phyloP scores from a whole-genome alignment of 2,888 invertebrate species.

The Spisula subtruncata region DNA sequence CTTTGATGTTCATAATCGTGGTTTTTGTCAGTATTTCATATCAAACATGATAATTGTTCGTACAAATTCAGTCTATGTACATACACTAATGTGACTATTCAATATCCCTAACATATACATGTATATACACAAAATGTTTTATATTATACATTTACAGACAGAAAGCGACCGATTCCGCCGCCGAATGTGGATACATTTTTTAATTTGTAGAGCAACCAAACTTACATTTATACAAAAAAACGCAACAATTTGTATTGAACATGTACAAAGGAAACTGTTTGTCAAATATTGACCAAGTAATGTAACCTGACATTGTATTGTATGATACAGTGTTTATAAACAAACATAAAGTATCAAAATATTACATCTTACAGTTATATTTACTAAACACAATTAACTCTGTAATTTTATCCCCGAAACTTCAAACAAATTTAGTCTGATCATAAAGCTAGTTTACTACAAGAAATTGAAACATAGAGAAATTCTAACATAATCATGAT shows the following conservation, averaged over 20 bases:
- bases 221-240: neutral
- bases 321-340: constrained; percentile 46
- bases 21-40: neutral
- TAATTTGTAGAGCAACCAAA: neutral
- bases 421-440: neutral
- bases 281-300: constrained; percentile 47
- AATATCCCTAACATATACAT: no score
- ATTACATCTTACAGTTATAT: constrained; percentile 27
- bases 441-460: neutral
- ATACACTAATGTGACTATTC: no score
- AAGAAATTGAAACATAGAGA: neutral
- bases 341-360: constrained; percentile 43
- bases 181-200: neutral
- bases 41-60: neutral
- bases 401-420: neutral
- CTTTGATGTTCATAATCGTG: constrained; percentile 6
- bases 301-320: constrained; percentile 50
- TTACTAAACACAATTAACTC: constrained; percentile 18
- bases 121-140: neutral
- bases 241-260: constrained; percentile 17
- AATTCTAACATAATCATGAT: no score
- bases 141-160: no score
- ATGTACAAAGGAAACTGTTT: constrained; percentile 12
- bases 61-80: neutral
- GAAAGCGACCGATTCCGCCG: neutral